These are phyloP conservation scores for Sitodiplosis mosellana DNA, from an alignment of 1,140 invertebrate species.

Conservation along the genomic window DNA sequence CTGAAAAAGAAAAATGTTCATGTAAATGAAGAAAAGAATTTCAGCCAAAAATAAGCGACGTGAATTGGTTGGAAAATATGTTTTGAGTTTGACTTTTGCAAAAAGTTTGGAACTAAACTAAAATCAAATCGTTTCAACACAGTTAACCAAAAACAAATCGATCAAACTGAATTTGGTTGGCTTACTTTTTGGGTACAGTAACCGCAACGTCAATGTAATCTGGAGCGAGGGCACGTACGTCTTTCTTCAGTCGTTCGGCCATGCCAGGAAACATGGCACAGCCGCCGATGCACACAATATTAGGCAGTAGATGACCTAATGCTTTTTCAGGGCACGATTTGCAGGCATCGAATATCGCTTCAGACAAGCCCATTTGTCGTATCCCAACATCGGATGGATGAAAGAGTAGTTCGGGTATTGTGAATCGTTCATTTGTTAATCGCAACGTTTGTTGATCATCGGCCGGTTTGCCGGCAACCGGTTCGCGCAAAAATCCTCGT, in stretches of 20 bases:
- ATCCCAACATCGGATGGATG: constrained; percentile 90
- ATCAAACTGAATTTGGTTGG: too few species aligned
- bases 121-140: neutral
- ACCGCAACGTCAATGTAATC: constrained; percentile 57
- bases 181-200: constrained; percentile 45
- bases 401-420: constrained; percentile 89
- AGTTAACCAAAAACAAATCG: constrained; percentile 2
- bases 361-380: constrained; percentile 82
- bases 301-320: constrained; percentile 63
- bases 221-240: constrained; percentile 59
- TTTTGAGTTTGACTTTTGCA: too few species aligned
- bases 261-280: constrained; percentile 71
- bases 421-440: constrained; percentile 83
- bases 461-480: constrained; percentile 22
- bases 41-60: neutral
- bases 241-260: constrained; percentile 56
- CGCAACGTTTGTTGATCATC: constrained; percentile 61
- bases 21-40: constrained; percentile 5
- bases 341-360: constrained; percentile 65
- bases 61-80: too few species aligned
- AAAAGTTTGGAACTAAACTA: constrained; percentile 3
- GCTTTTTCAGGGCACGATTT: constrained; percentile 54
- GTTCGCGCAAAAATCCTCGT: constrained; percentile 32
- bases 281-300: constrained; percentile 88
- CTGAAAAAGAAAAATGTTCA: constrained; percentile 26